phyloP scores from a whole-genome alignment of 1,140 invertebrate genomes.

The Paracyclopina nana region DNA sequence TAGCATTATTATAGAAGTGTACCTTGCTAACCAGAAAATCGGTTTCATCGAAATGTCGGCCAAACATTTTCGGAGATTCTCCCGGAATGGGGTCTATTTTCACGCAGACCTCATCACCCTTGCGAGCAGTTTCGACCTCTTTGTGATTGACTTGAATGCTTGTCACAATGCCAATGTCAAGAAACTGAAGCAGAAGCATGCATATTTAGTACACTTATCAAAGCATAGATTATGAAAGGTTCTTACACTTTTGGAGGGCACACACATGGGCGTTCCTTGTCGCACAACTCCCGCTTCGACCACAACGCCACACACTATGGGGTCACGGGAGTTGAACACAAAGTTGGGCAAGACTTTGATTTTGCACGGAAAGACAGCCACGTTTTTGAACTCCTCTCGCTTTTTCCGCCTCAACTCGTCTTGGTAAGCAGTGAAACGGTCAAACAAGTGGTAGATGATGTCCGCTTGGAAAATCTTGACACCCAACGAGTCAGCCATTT shows the following conservation, averaged over 20 bases:
- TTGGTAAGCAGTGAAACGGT: constrained; percentile 83
- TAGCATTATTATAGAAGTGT: too few relatives aligned
- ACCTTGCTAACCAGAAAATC: constrained; percentile 91
- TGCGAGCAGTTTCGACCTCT: constrained; percentile 63
- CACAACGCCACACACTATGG: constrained; percentile 87
- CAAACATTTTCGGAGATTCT: constrained; percentile 93
- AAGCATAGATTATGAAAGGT: too few relatives aligned
- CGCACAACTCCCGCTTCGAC: constrained; percentile 88
- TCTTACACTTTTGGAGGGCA: constrained; percentile 80
- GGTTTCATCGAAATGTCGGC: constrained; percentile 88
- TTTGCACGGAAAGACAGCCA: constrained; percentile 97
- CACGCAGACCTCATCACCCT: constrained; percentile 94
- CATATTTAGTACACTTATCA: constrained; percentile 2
- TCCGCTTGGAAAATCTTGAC: constrained; percentile 96
- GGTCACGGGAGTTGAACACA: constrained; percentile 51
- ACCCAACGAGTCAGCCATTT: constrained; percentile 76
- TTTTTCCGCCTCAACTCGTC: constrained; percentile 84
- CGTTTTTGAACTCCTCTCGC: constrained; percentile 79
- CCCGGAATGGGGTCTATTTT: constrained; percentile 93
- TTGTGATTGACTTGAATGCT: constrained; percentile 75
- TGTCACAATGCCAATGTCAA: constrained; percentile 81
- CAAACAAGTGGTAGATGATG: constrained; percentile 99
- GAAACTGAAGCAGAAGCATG: constrained; percentile 21
- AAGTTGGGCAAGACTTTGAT: constrained; percentile 62
- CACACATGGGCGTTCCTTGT: constrained; percentile 89